Conservation (phyloP, 2,113 vertebrate genomes). For the Gorsachius goisagi region DNA sequence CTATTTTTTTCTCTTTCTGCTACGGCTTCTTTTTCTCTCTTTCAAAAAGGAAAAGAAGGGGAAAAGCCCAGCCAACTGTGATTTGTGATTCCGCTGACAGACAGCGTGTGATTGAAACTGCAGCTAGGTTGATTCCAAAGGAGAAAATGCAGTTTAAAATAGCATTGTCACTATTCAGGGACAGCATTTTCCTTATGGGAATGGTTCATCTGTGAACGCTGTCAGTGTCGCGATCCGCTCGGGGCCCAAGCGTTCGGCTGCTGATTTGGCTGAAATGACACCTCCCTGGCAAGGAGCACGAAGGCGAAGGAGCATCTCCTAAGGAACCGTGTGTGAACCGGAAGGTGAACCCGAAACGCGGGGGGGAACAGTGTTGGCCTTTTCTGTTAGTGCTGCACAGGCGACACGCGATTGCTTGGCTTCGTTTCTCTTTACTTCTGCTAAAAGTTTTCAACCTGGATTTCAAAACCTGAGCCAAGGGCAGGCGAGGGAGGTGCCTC, state of each 20-base stretch:
- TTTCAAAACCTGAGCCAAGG: not conserved
- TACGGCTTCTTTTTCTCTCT: not conserved
- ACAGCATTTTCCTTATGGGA: not conserved
- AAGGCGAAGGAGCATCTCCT: not conserved
- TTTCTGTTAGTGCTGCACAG: not conserved
- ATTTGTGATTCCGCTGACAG: not conserved
- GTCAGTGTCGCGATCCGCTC: fast-evolving
- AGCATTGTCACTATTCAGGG: not conserved
- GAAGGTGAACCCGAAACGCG: not conserved
- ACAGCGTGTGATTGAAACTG: not conserved
- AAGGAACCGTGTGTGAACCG: not conserved
- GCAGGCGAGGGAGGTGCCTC: fast-evolving
- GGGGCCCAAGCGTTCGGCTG: not conserved
- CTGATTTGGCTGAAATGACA: not conserved
- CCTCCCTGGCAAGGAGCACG: fast-evolving
- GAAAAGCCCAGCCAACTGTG: not conserved
- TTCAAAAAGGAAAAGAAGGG: not conserved
- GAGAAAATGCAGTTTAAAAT: not conserved
- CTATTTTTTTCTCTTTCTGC: not conserved
- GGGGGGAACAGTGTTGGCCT: not conserved
- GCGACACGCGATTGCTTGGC: fast-evolving
- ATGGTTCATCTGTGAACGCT: not conserved
- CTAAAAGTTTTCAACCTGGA: not conserved
- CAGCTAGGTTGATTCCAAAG: not conserved
- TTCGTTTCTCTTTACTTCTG: not conserved